Conservation (phyloP, 1,140 invertebrate species). For the Brevipalpus yothersi region DNA sequence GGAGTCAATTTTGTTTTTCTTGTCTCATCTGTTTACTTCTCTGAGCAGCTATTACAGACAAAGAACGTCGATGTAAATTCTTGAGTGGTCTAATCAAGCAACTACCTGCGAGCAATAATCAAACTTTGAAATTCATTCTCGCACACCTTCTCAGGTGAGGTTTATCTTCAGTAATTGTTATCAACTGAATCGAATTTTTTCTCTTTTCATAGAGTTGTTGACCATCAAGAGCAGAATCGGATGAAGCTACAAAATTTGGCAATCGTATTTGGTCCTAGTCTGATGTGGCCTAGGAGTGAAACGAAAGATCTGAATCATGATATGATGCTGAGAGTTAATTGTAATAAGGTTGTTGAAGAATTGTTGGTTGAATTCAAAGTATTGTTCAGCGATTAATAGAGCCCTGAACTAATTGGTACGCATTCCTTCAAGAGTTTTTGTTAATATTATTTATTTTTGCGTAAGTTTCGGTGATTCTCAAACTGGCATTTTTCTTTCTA, state of each 20-base stretch:
- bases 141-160: conserved; percentile 32
- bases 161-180: background rate
- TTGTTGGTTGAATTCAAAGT: conserved; percentile 22
- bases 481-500: background rate
- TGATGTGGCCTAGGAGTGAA: conserved; percentile 35
- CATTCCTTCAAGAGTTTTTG: too few relatives aligned
- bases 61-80: conserved; percentile 31
- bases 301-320: conserved; percentile 34
- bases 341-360: conserved; percentile 36
- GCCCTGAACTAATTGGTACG: background rate
- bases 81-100: conserved; percentile 34
- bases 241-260: conserved; percentile 40
- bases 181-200: background rate
- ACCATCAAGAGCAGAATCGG: conserved; percentile 35
- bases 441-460: too few relatives aligned
- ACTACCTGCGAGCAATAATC: conserved; percentile 38
- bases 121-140: conserved; percentile 50
- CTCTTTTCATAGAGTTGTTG: conserved; percentile 29
- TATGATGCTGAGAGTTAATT: conserved; percentile 27
- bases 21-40: background rate
- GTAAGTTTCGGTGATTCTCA: too few relatives aligned
- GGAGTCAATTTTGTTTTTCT: background rate
- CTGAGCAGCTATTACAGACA: conserved; percentile 18
- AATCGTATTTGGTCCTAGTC: conserved; percentile 69
- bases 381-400: conserved; percentile 12